Percentiles rank a stretch among this genome's conserved stretches.
These are phyloP conservation scores for Percina caprodes DNA, from an alignment of 2,113 vertebrate genomes.

Conservation along the genomic window DNA sequence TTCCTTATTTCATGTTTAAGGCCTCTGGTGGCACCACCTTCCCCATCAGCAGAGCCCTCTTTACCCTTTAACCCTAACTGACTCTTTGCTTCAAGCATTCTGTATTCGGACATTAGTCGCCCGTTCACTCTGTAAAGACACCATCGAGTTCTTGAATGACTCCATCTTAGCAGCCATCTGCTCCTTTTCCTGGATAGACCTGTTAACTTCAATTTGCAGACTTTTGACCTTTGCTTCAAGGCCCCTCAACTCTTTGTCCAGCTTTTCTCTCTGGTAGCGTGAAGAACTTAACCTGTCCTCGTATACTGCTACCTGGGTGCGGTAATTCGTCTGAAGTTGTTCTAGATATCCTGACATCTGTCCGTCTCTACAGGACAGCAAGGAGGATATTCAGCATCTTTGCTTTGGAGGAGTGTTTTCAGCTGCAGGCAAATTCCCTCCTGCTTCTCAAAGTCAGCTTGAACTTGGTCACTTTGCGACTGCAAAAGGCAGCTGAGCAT, in stretches of 20 bases:
- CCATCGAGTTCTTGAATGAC: constrained; percentile 86
- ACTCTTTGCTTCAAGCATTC: constrained; percentile 80
- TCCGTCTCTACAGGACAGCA: constrained; percentile 87
- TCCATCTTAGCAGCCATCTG: constrained; percentile 81
- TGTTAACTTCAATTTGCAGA: constrained; percentile 79
- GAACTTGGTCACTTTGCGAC: constrained; percentile 76
- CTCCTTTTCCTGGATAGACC: constrained; percentile 81
- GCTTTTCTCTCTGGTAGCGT: constrained; percentile 77
- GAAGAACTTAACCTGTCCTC: constrained; percentile 81
- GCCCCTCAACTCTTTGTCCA: constrained; percentile 73
- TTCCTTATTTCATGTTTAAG: constrained; percentile 86
- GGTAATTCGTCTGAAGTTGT: constrained; percentile 85
- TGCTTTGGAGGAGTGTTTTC: constrained; percentile 86
- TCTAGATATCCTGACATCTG: constrained; percentile 87
- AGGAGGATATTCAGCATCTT: constrained; percentile 89
- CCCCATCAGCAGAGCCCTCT: constrained; percentile 76
- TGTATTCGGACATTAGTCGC: constrained; percentile 81
- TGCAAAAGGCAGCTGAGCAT: constrained; percentile 80
- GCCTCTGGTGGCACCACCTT: constrained; percentile 73
- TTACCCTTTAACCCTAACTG: constrained; percentile 71
- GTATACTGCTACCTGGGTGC: constrained; percentile 80
- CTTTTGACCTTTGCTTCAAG: constrained; percentile 79
- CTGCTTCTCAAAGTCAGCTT: constrained; percentile 86
- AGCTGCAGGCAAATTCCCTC: constrained; percentile 85
- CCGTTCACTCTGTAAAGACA: constrained; percentile 87